Evolutionary conservation across 2,888 invertebrate species (phyloP), one percentile per base, ranked within the genome.

Genomic region (Cylloceria caligata): DNA sequence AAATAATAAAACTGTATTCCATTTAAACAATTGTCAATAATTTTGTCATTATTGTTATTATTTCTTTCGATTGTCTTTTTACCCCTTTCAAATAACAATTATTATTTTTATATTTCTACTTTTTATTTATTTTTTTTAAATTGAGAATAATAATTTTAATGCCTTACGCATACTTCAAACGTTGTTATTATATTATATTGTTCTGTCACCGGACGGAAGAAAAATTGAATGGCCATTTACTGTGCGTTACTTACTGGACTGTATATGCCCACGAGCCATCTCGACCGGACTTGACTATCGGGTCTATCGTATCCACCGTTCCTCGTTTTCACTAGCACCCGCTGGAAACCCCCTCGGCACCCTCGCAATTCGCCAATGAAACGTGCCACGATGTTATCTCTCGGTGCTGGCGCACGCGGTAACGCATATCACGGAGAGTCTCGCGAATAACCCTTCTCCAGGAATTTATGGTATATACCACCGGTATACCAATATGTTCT

Each of bases 371-470:
- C 77, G 39, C 80, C 80, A 83, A 80, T 80, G 83, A 83, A 83
- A 80, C 77, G 80, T 77, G 77, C 80, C 83, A 69, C 57, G 83
- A 83, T 80, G 64, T 77, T 80, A 83, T 83, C 76, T 74, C 49
- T 52, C 69, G 69, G 47, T 73, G 39, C 24, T 16, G 16, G 45
- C 45, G 34, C 30, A 60, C 57, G 27, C 27, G 3, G 57, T 16
- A 30, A 62, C 21, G 73, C 47, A 21, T 34, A 73, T 73, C 42
- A 42, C 39, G 16, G 45, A 47, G 34, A 49, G 36, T 64, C n/a
- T 64, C 64, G 39, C 64, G 64, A 64, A 64, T 64, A 64, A 64
- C 64, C 64, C 64, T 64, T 64, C 21, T 42, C 64, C 64, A 42
- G 39, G 64, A 42, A 64, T 42, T 64, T 64, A 71, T n/a, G n/a